Evolutionary conservation across 2,113 vertebrate genomes (phyloP), one percentile per base, ranked within the genome.

Genomic region (Phyllostomus discolor): DNA sequence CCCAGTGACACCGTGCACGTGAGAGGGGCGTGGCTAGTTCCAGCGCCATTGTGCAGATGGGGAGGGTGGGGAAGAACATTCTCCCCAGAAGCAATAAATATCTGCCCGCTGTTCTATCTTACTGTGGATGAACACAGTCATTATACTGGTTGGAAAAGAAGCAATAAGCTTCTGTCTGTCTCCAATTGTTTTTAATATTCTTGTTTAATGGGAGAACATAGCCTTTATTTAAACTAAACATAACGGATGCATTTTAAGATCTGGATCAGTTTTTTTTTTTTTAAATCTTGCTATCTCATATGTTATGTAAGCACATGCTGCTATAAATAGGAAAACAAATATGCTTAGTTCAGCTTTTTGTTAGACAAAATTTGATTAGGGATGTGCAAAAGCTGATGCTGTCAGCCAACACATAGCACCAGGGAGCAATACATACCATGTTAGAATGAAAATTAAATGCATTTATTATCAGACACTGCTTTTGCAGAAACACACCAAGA

Each of bases 191-290:
- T 98, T 98, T 94, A 98, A 98, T 97, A 97, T 97, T 98, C 57
- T 97, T 70, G 91, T 89, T 98, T 98, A 97, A 98, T 92, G 96
- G 89, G 93, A 41, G 89, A 98, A 88, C 96, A 97, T 97, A 95
- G 97, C 93, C 98, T 98, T 97, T 97, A 97, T 98, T 98, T 98
- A 97, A 98, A 97, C 96, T 98, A 98, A 98, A 98, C 97, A 98
- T 97, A 97, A 97, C 81, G 66, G 72, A 97, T 95, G 41, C 66
- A 67, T 97, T 95, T 98, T 97, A 93, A 97, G 97, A 97, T 96
- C 96, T 94, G 92, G 96, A 91, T 97, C 72, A 3, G 33, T 94
- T 82, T 52, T 50, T 50, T 50, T 50, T 48, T 50, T 50, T 52
- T 52, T 52, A 17, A 95, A 80, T 97, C 95, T 93, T 97, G 83